Evolutionary conservation across 2,888 invertebrate genomes (phyloP).

Genomic region (Himalopsyche kuldschensis): DNA sequence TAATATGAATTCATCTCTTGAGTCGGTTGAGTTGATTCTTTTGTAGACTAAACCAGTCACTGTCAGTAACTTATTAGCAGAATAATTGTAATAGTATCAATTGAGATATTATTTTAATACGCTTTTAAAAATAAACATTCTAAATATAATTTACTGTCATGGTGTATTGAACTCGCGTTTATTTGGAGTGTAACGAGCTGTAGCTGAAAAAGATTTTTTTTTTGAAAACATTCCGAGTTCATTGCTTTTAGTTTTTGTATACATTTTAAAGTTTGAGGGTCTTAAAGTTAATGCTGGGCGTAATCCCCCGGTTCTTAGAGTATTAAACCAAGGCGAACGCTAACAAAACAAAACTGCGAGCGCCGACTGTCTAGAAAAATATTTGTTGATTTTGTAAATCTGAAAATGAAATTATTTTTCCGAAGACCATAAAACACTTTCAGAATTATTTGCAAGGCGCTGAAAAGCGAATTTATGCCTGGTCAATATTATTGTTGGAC

Average conservation of each 20-base stretch:
- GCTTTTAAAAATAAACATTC: too few relatives aligned
- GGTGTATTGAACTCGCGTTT: background rate
- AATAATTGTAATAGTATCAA: too few relatives aligned
- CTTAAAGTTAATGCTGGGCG: slow-evolving; percentile 3
- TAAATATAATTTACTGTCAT: background rate
- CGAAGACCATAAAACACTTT: background rate
- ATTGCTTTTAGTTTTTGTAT: slow-evolving; percentile 36
- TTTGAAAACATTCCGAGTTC: slow-evolving; percentile 3
- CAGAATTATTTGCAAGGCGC: background rate
- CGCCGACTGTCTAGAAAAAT: background rate
- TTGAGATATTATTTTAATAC: too few relatives aligned
- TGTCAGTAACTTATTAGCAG: too few relatives aligned
- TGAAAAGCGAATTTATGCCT: background rate
- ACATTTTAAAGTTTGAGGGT: slow-evolving; percentile 32
- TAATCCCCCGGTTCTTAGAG: slow-evolving; percentile 32
- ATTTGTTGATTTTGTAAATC: background rate
- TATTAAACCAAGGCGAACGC: slow-evolving; percentile 29
- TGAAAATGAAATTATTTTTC: background rate
- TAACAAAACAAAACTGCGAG: slow-evolving; percentile 26
- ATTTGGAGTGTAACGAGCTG: background rate
- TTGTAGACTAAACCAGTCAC: too few relatives aligned
- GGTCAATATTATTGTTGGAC: too few relatives aligned
- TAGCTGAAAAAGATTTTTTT: background rate
- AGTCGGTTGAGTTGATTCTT: too few relatives aligned
- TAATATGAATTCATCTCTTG: too few relatives aligned